Conservation (phyloP, 1,140 invertebrate species). For the Drosophila parabipectinata region DNA sequence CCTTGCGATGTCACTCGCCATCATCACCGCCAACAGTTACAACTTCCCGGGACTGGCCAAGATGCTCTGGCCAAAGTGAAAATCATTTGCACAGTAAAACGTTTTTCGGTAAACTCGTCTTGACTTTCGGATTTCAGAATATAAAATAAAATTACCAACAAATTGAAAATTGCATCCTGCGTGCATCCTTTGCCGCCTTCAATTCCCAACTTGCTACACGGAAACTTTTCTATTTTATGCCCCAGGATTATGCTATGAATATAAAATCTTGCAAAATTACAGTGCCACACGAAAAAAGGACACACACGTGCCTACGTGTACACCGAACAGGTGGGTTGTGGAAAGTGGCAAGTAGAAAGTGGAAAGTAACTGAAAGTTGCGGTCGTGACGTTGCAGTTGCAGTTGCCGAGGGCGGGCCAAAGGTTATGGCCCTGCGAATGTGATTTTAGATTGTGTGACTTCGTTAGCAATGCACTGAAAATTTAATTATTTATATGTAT, state of each 20-base stretch:
- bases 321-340: conserved; percentile 19
- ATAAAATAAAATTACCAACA: conserved; percentile 82
- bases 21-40: conserved; percentile 64
- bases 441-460: conserved; percentile 49
- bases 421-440: conserved; percentile 67
- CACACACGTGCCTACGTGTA: conserved; percentile 35
- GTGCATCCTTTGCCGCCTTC: conserved; percentile 41
- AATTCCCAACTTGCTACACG: conserved; percentile 37
- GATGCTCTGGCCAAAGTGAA: conserved; percentile 56
- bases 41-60: conserved; percentile 50
- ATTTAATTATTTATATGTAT: background rate
- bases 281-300: conserved; percentile 29
- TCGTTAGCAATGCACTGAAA: conserved; percentile 57
- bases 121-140: conserved; percentile 77
- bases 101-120: conserved; percentile 81
- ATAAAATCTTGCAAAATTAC: conserved; percentile 79
- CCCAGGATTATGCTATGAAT: conserved; percentile 80
- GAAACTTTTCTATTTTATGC: conserved; percentile 79
- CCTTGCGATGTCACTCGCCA: conserved; percentile 40
- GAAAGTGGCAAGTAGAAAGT: conserved; percentile 36
- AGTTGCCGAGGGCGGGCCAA: conserved; percentile 38
- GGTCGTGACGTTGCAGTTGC: conserved; percentile 57
- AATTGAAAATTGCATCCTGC: conserved; percentile 81
- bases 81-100: conserved; percentile 81
- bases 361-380: conserved; percentile 66